Evolutionary conservation across 2,797 vertebrate genomes (phyloP).

Genomic region (Antennarius maculatus): DNA sequence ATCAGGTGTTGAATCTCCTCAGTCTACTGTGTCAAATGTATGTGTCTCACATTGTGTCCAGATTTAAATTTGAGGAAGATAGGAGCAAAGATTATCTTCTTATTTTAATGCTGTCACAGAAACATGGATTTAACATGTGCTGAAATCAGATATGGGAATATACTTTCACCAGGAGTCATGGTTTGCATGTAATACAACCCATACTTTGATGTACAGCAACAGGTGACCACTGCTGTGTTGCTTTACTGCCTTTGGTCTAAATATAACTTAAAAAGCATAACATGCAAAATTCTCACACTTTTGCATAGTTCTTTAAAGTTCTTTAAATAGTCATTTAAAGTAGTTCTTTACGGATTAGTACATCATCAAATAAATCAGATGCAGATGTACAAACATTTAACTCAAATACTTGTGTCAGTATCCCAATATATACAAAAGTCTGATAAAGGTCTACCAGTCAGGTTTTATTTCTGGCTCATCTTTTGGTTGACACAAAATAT

Average conservation of each 20-base stretch:
- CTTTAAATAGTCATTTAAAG: too few species aligned
- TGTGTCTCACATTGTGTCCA: slow-evolving; percentile 6
- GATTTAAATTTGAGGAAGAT: neutral
- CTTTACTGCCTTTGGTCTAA: neutral
- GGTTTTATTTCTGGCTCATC: too few species aligned
- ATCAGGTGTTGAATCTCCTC: too few species aligned
- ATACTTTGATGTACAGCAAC: slow-evolving; percentile 5
- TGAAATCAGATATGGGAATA: neutral
- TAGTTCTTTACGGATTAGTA: too few species aligned
- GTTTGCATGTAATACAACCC: neutral
- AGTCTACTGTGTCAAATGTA: neutral
- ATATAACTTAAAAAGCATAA: neutral
- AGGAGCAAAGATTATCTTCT: neutral
- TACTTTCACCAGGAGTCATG: neutral
- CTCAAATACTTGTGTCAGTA: too few species aligned
- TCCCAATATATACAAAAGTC: too few species aligned
- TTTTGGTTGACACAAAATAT: too few species aligned
- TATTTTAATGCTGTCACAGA: neutral
- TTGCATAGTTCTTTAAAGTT: too few species aligned
- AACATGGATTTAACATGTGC: neutral
- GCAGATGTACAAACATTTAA: too few species aligned
- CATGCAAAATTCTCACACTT: neutral
- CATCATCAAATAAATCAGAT: too few species aligned
- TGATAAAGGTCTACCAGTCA: too few species aligned
- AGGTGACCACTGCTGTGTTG: neutral